These are phyloP conservation scores for Taenaris catops DNA, from an alignment of 2,888 invertebrate species.

Conservation along the genomic window DNA sequence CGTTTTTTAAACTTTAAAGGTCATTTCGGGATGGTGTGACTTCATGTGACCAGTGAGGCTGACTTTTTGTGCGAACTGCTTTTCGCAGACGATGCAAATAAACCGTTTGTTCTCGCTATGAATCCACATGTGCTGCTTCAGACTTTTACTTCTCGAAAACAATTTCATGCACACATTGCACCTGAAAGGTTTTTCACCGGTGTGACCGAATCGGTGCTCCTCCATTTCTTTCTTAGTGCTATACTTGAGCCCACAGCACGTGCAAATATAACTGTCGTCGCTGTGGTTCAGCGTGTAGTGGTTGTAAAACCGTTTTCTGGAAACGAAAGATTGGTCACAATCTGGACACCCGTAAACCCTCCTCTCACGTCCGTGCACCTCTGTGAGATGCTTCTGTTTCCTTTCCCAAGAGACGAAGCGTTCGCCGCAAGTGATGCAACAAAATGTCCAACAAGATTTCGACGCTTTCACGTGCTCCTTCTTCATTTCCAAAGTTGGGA, in stretches of 20 bases:
- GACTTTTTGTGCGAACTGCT: slow-evolving; percentile 60
- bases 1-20: slow-evolving; percentile 14
- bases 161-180: slow-evolving; percentile 68
- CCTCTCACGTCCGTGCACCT: slow-evolving; percentile 40
- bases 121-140: slow-evolving; percentile 63
- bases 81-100: slow-evolving; percentile 47
- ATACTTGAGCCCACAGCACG: slow-evolving; percentile 52
- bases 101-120: slow-evolving; percentile 57
- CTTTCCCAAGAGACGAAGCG: slow-evolving; percentile 58
- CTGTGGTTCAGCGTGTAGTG: slow-evolving; percentile 54
- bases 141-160: slow-evolving; percentile 66
- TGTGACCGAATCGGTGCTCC: slow-evolving; percentile 67
- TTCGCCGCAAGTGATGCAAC: slow-evolving; percentile 51
- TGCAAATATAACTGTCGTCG: slow-evolving; percentile 44
- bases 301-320: slow-evolving; percentile 46
- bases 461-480: slow-evolving; percentile 44
- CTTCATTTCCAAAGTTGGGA: slow-evolving; percentile 41
- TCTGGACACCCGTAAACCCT: slow-evolving; percentile 50
- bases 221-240: slow-evolving; percentile 40
- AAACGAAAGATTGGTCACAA: slow-evolving; percentile 40
- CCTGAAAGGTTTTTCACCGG: slow-evolving; percentile 60
- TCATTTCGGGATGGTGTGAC: slow-evolving; percentile 42
- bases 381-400: slow-evolving; percentile 49
- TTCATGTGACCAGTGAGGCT: slow-evolving; percentile 54
- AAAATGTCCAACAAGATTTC: slow-evolving; percentile 49